Base-by-base conservation (phyloP, 2,113 vertebrate genomes). In the Brachirus orientalis region DNA sequence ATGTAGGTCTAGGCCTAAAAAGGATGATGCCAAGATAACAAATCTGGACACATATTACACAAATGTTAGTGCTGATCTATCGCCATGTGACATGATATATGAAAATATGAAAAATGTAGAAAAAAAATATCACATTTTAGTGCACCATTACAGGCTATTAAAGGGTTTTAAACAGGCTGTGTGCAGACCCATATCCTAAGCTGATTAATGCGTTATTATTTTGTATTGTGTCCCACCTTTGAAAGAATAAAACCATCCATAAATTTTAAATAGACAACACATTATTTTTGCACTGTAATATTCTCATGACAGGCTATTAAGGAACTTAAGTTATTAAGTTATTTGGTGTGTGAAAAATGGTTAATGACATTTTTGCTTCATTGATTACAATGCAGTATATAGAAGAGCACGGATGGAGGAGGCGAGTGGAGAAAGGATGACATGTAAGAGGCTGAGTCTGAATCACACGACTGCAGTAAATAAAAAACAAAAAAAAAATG, bases 351-450 rank as follows among this genome's bases (percentile, higher is more conserved):
- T 59, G 69, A 20, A 55, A 78, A 66, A 46, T 17, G 19, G 36
- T 47, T 62, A 69, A 56, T 67, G 57, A 44, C 51, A 54, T 72
- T 62, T 73, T 74, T 80, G 64, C 56, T 70, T 55, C 52, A 70
- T 54, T 62, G 53, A 61, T 50, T 57, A 37, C 44, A 75, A 52
- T 18, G 9, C n/a, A 46, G 38, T 50, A 69, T 46, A 44, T 52
- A 43, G 63, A 59, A 53, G 37, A 45, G 38, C 19, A 17, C 8
- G 20, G 18, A 20, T n/a, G 43, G 38, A 28, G 46, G 19, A 41
- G n/a, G 10, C 1, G 10, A 33, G 11, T 22, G 38, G 7, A 1
- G 35, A 18, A 10, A 18, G 11, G 22, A 18, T 50, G 36, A 46
- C 45, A 52, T 14, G 12, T 12, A 53, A 13, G 13, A 22, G 54